A percentile compares a stretch with the other conserved stretches of the same genome.
Conservation (phyloP, 2,888 invertebrate species). For the Fragum fragum region DNA sequence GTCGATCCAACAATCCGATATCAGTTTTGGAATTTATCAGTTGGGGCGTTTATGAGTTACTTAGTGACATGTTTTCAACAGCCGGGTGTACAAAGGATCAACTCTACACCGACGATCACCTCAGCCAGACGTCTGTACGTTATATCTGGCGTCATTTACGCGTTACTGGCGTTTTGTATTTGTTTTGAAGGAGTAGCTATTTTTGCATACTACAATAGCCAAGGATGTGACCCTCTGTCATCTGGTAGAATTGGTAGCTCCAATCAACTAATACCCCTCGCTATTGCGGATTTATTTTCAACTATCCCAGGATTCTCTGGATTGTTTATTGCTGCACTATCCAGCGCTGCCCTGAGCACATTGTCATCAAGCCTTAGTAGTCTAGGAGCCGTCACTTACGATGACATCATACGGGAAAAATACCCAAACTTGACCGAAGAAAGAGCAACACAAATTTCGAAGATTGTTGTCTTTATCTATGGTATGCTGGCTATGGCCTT, state of each 20-base stretch:
- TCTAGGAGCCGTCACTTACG: conserved; percentile 50
- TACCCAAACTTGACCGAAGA: neutral
- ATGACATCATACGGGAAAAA: conserved; percentile 46
- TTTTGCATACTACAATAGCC: conserved; percentile 48
- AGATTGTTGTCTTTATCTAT: conserved; percentile 4
- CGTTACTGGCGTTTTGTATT: neutral
- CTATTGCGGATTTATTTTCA: conserved; percentile 47
- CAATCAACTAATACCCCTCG: conserved; percentile 45
- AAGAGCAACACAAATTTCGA: neutral
- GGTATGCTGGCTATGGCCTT: conserved; percentile 9
- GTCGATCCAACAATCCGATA: conserved; percentile 41
- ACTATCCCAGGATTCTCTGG: conserved; percentile 51
- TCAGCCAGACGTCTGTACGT: neutral
- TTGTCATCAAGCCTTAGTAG: conserved; percentile 52
- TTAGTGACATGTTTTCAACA: conserved; percentile 24
- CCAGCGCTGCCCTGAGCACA: conserved; percentile 54
- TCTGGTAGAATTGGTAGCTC: conserved; percentile 32
- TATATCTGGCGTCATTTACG: conserved; percentile 24
- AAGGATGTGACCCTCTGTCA: conserved; percentile 41
- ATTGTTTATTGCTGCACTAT: conserved; percentile 52
- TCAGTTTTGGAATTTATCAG: conserved; percentile 21
- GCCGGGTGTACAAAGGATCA: conserved; percentile 36
- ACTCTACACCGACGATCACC: conserved; percentile 14
- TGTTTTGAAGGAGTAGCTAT: conserved; percentile 42
- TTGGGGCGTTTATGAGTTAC: neutral